phyloP scores from a whole-genome alignment of 1,140 invertebrate genomes.

The Heliothis subflexa region DNA sequence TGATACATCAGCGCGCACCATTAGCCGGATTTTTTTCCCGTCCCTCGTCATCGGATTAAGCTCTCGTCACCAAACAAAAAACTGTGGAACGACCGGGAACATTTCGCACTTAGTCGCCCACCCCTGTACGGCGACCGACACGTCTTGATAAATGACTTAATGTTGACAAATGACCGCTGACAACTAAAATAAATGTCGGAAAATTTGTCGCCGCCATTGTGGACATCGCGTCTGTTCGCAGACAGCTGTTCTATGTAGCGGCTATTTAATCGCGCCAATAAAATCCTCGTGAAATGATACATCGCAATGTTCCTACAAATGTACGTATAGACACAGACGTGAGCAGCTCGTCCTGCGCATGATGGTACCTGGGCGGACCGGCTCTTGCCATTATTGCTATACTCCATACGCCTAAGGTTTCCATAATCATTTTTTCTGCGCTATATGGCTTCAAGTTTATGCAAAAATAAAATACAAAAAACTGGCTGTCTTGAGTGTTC shows the following conservation, averaged over 20 bases:
- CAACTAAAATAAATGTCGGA: background rate
- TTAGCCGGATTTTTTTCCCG: constrained; percentile 44
- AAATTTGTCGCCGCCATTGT: constrained; percentile 23
- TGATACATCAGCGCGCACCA: constrained; percentile 42
- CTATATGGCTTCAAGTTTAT: too few relatives aligned
- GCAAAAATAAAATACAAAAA: background rate
- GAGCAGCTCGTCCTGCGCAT: background rate
- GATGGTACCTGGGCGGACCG: background rate
- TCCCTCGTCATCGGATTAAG: constrained; percentile 50
- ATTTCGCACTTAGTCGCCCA: constrained; percentile 53
- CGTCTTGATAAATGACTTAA: constrained; percentile 48
- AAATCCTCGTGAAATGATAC: background rate
- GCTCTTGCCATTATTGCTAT: background rate
- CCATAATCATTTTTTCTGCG: too few relatives aligned
- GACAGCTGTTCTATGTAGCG: constrained; percentile 6
- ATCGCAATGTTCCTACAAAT: background rate
- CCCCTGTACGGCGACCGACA: constrained; percentile 11
- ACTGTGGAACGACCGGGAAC: constrained; percentile 39
- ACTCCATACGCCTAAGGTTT: background rate
- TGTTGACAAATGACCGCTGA: constrained; percentile 28
- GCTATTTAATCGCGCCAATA: constrained; percentile 14
- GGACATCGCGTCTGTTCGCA: background rate
- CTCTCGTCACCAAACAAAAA: constrained; percentile 48
- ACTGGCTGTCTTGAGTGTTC: background rate
- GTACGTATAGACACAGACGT: background rate